These are phyloP conservation scores for Sebastes variabilis DNA, from an alignment of 2,797 vertebrate species.

Conservation along the genomic window DNA sequence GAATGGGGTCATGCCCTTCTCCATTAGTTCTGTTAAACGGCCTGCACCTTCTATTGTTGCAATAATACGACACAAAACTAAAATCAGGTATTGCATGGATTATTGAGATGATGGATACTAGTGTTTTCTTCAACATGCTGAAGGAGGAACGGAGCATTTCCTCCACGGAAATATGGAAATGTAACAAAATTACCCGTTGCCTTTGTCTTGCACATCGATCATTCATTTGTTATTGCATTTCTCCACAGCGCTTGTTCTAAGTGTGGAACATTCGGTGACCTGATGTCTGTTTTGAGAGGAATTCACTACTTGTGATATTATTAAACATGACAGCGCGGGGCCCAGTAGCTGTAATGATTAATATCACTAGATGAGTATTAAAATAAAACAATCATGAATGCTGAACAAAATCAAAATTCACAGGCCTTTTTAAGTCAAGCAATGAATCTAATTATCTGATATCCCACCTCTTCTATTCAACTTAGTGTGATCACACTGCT, in stretches of 20 bases:
- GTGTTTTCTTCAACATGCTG: not conserved
- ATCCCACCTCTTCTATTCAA: conserved; percentile 15
- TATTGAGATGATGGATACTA: not conserved
- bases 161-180: conserved; percentile 3
- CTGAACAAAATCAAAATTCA: conserved; percentile 1
- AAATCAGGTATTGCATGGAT: not conserved
- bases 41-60: conserved; percentile 25
- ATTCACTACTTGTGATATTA: conserved; percentile 27
- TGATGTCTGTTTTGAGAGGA: conserved; percentile 30
- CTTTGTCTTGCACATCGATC: conserved; percentile 20
- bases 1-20: conserved; percentile 56
- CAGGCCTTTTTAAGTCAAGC: conserved; percentile 13
- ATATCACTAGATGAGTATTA: conserved; percentile 12
- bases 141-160: not conserved
- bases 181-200: not conserved
- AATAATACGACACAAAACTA: not conserved
- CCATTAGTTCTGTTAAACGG: conserved; percentile 59
- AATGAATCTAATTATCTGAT: conserved; percentile 43
- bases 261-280: conserved; percentile 26
- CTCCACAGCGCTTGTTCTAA: conserved; percentile 8
- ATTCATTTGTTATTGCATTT: conserved; percentile 18
- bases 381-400: not conserved
- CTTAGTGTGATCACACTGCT: conserved; percentile 8
- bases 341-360: conserved; percentile 30
- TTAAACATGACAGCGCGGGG: conserved; percentile 44